A percentile compares a stretch with the other conserved stretches of the same genome.
phyloP scores from a whole-genome alignment of 2,888 invertebrate genomes.

The Helleia helle region DNA sequence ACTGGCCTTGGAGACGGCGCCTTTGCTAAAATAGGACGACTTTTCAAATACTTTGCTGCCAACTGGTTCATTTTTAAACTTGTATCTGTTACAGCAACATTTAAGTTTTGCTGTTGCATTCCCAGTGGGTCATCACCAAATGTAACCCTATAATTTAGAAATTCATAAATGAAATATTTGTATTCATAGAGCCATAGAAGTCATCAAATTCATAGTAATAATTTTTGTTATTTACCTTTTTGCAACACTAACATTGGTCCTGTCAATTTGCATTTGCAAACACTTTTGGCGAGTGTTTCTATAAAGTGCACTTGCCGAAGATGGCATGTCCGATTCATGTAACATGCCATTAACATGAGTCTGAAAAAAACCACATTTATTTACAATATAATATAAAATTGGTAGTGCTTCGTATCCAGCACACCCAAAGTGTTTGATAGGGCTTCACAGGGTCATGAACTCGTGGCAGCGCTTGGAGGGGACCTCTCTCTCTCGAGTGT shows the following conservation, averaged over 20 bases:
- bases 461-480: too few relatives aligned
- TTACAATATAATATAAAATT: too few relatives aligned
- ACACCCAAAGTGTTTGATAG: too few relatives aligned
- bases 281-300: conserved; percentile 52
- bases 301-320: conserved; percentile 56
- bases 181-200: too few relatives aligned
- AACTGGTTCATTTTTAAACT: conserved; percentile 67
- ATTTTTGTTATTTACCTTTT: conserved; percentile 62
- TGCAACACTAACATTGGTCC: conserved; percentile 59
- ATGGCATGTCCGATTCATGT: conserved; percentile 65
- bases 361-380: conserved; percentile 32
- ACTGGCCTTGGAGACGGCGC: conserved; percentile 24
- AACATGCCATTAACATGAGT: conserved; percentile 66
- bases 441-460: too few relatives aligned
- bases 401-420: too few relatives aligned
- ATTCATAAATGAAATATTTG: background rate
- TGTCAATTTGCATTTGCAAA: conserved; percentile 63
- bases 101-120: conserved; percentile 37
- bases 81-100: conserved; percentile 43
- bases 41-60: conserved; percentile 58
- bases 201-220: too few relatives aligned
- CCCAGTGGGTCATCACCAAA: conserved; percentile 57
- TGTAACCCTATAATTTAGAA: conserved; percentile 42
- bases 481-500: too few relatives aligned
- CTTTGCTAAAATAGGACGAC: conserved; percentile 20